phyloP scores from a whole-genome alignment of 2,888 invertebrate genomes.

The Camponotus fellah region DNA sequence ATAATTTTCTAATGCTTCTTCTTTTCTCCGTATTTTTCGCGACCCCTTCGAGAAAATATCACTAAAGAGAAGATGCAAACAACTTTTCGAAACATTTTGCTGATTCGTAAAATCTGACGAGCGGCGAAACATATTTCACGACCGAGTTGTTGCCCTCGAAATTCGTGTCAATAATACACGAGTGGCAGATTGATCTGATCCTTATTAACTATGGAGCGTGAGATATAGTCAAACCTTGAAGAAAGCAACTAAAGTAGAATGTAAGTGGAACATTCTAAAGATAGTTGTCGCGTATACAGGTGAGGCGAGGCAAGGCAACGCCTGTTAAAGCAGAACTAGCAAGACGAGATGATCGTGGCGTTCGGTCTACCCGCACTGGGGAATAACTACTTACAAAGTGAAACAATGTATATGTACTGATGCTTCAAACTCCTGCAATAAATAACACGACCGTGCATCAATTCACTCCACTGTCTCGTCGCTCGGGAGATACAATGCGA shows the following conservation, averaged over 20 bases:
- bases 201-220: conserved; percentile 47
- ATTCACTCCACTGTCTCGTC: conserved; percentile 29
- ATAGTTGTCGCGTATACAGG: conserved; percentile 27
- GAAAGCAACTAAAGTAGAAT: conserved; percentile 41
- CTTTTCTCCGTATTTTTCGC: neutral
- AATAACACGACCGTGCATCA: conserved; percentile 36
- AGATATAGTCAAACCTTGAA: conserved; percentile 47
- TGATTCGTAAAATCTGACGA: neutral
- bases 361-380: conserved; percentile 44
- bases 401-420: conserved; percentile 30
- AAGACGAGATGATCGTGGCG: conserved; percentile 23
- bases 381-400: conserved; percentile 56
- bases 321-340: conserved; percentile 55
- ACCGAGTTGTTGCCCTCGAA: conserved; percentile 9
- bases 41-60: neutral
- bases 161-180: conserved; percentile 41
- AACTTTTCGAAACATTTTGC: neutral
- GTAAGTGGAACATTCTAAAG: conserved; percentile 56
- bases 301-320: conserved; percentile 30
- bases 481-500: conserved; percentile 22
- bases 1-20: conserved; percentile 42
- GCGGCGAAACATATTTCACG: neutral
- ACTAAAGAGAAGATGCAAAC: neutral
- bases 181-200: conserved; percentile 40
- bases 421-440: conserved; percentile 47